phyloP scores from a whole-genome alignment of 1,140 invertebrate genomes.

The Vollenhovia emeryi region DNA sequence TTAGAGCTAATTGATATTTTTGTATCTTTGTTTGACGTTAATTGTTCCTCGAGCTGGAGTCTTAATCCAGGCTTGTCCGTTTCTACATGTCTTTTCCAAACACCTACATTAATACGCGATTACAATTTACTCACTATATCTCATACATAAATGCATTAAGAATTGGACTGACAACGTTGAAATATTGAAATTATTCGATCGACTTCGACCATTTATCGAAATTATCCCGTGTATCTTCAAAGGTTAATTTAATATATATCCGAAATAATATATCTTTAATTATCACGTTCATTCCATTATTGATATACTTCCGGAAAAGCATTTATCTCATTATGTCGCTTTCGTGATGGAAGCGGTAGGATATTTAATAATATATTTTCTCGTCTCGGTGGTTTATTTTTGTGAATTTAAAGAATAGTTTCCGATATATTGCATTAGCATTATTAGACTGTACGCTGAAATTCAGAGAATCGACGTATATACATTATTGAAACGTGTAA shows the following conservation, averaged over 20 bases:
- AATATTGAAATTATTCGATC: not conserved
- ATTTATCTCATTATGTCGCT: conserved; percentile 16
- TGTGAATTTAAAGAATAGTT: conserved; percentile 10
- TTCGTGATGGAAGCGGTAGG: not conserved
- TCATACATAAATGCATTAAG: not conserved
- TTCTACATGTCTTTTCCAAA: not conserved
- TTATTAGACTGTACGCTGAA: not conserved
- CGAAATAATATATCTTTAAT: conserved; percentile 24
- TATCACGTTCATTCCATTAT: conserved; percentile 36
- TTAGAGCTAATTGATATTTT: conserved; percentile 7
- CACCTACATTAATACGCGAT: not conserved
- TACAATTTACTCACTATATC: not conserved
- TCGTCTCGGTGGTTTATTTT: conserved; percentile 5
- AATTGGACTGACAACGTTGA: not conserved
- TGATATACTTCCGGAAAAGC: conserved; percentile 1
- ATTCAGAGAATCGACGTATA: too few species aligned
- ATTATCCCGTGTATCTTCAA: not conserved
- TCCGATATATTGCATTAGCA: not conserved
- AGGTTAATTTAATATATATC: conserved; percentile 31
- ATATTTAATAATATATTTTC: conserved; percentile 25
- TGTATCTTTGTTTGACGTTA: not conserved
- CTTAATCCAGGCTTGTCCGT: not conserved
- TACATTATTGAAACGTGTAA: too few species aligned
- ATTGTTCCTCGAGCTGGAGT: not conserved
- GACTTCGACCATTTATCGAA: not conserved